Evolutionary conservation across 2,797 vertebrate species (phyloP).

Genomic region (Parotocinclus haroldoi): DNA sequence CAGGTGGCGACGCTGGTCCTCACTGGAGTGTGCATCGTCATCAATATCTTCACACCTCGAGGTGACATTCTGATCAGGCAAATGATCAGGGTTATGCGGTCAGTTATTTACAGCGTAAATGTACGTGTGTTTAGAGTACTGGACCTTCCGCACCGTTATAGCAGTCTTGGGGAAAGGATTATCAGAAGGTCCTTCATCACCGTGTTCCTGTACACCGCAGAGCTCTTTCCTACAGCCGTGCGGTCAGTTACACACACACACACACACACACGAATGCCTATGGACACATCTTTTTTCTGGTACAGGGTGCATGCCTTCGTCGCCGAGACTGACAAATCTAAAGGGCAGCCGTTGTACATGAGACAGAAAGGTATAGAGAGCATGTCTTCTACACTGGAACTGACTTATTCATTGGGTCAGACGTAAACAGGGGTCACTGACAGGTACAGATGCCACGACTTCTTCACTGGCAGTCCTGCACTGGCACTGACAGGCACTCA

Average conservation of each 20-base stretch:
- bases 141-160: constrained; percentile 61
- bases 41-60: constrained; percentile 61
- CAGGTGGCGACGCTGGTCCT: constrained; percentile 67
- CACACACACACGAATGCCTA: too few relatives aligned
- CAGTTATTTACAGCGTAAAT: neutral
- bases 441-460: neutral
- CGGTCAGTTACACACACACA: constrained; percentile 68
- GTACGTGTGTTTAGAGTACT: constrained; percentile 57
- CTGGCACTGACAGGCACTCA: neutral
- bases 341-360: too few relatives aligned
- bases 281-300: too few relatives aligned
- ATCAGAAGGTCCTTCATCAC: constrained; percentile 82
- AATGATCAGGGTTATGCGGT: too few relatives aligned
- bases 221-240: constrained; percentile 84
- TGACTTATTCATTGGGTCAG: too few relatives aligned
- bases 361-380: too few relatives aligned
- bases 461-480: neutral
- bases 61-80: constrained; percentile 32
- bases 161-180: constrained; percentile 77
- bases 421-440: too few relatives aligned
- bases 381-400: too few relatives aligned
- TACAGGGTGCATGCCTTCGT: too few relatives aligned
- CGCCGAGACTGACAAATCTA: too few relatives aligned
- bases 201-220: constrained; percentile 76
- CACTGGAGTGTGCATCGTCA: constrained; percentile 65